phyloP scores from a whole-genome alignment of 1,140 invertebrate genomes.

The Scylla paramamosain region DNA sequence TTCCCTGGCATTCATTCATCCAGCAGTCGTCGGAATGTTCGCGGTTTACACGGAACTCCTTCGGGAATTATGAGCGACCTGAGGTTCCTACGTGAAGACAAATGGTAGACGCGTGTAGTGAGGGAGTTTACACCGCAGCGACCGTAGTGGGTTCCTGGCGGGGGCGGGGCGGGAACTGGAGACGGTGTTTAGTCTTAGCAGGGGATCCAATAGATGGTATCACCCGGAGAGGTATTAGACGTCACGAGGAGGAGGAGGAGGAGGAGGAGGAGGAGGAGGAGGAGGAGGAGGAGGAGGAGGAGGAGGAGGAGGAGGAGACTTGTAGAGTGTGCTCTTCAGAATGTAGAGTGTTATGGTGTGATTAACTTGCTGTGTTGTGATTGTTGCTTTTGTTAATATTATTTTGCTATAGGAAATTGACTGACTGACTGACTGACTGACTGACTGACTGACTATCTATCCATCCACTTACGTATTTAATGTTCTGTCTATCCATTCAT shows the following conservation, averaged over 20 bases:
- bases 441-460: too few relatives aligned
- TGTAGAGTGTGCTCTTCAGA: not conserved
- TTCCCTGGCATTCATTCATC: not conserved
- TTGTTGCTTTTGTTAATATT: not conserved
- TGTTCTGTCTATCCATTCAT: too few relatives aligned
- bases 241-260: not conserved
- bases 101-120: not conserved
- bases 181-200: slow-evolving; percentile 11
- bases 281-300: slow-evolving; percentile 7
- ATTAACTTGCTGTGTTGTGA: not conserved
- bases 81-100: not conserved
- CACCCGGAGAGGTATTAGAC: slow-evolving; percentile 19
- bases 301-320: not conserved
- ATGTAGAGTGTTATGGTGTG: not conserved
- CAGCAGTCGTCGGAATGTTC: not conserved
- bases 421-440: too few relatives aligned
- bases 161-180: not conserved
- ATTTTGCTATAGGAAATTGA: not conserved
- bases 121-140: not conserved
- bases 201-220: slow-evolving; percentile 41
- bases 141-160: too few relatives aligned
- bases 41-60: too few relatives aligned
- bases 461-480: too few relatives aligned
- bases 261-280: not conserved
- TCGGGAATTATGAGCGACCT: not conserved